Conservation (phyloP, 2,113 vertebrate species). For the Lepisosteus osseus region DNA sequence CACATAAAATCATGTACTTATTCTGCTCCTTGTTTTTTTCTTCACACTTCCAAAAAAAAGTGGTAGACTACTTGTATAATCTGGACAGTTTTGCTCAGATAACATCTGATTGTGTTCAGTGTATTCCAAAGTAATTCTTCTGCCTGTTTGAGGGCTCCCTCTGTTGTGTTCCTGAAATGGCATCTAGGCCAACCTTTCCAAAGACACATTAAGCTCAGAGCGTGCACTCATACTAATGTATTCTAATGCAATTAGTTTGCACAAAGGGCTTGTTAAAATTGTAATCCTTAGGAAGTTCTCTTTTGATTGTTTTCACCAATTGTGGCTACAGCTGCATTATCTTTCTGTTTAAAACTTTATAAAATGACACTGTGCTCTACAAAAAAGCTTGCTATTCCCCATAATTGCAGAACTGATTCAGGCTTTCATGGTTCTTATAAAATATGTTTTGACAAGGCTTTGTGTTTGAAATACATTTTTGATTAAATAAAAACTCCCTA, state of each 20-base stretch:
- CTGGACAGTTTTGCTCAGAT: constrained; percentile 59
- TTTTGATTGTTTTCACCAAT: constrained; percentile 60
- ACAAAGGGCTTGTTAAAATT: constrained; percentile 91
- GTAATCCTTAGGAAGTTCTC: constrained; percentile 57
- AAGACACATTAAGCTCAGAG: constrained; percentile 77
- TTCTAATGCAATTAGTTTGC: constrained; percentile 91
- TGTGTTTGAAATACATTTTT: neutral
- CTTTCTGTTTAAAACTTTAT: constrained; percentile 60
- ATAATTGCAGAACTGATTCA: neutral
- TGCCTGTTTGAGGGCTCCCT: constrained; percentile 53
- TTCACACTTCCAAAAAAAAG: neutral
- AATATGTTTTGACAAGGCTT: neutral
- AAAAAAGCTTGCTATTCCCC: neutral
- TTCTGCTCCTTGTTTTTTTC: neutral
- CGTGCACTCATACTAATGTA: constrained; percentile 79
- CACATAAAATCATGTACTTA: too few species aligned
- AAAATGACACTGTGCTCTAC: constrained; percentile 48
- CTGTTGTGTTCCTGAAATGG: constrained; percentile 61
- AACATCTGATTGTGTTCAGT: constrained; percentile 63
- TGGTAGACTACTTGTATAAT: constrained; percentile 47
- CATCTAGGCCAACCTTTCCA: constrained; percentile 70
- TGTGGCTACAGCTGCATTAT: constrained; percentile 57
- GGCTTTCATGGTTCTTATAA: neutral
- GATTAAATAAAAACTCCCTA: constrained; percentile 1
- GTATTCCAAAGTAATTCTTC: constrained; percentile 56